Evolutionary conservation across 2,113 vertebrate genomes (phyloP), one percentile per base, ranked within the genome.

Genomic region (Ascaphus truei): DNA sequence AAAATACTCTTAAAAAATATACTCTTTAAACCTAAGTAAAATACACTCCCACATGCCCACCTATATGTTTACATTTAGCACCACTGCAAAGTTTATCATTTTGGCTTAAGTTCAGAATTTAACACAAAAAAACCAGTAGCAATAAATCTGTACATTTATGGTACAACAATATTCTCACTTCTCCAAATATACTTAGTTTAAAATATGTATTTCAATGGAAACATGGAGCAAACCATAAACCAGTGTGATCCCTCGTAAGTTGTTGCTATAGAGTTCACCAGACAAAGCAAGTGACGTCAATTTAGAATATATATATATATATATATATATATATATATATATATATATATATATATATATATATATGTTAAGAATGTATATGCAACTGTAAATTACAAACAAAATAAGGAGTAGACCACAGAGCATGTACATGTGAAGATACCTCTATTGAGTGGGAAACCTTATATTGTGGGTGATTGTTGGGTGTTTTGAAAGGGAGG

Each of bases 11-110:
- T 23, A 23, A 33, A 47, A 62, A n/a, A n/a, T n/a, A n/a, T n/a
- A n/a, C 41, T 48, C 16, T 5, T 23, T 33, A 33, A 47, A 62
- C 41, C 41, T 48, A 15, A 15, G 31, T 34, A 62, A 62, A 47
- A 62, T 62, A 62, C 47, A 48, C 60, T 16, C 59, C 41, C 20
- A 47, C 47, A 31, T 50, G 47, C 61, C 51, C 43, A 51, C 61
- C 43, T 37, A 37, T 30, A 55, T 66, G 62, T 55, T 65, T 55
- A 53, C 18, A 62, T 62, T 47, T 47, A 47, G 59, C 31, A 62
- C 22, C 41, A 41, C 37, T 41, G 29, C 25, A 26, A 29, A 48
- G 29, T 48, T 31, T 47, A 62, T 31, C 16, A 27, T 15, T 66
- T 55, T 66, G 62, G 48, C 34, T 13, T 1, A n/a, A 4, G 2